Base-by-base conservation (phyloP, 2,113 vertebrate genomes). In the Stictonetta naevosa region DNA sequence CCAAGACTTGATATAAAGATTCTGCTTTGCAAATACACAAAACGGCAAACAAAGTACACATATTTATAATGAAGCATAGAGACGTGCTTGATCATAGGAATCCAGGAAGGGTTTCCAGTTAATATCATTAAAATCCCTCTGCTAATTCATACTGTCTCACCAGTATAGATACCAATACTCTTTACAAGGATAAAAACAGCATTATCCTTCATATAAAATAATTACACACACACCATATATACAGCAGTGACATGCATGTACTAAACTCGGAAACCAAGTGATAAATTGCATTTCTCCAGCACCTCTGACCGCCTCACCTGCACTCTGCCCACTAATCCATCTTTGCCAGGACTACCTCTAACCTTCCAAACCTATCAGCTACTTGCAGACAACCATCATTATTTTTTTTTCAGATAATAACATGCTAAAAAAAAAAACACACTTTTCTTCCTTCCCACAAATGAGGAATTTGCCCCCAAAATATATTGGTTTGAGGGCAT, bases 311-410 rank as follows among this genome's bases (percentile, higher is more conserved):
- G 0, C 40, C 86, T 92, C 95, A 96, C 92, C 92, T 97, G 91
- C 88, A 69, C 92, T 93, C 86, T 96, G 92, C 88, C 71, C 93
- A 92, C 83, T 97, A 97, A 97, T 95, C 75, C 72, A 94, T 96
- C 94, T 97, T 86, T 94, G 95, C 95, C 93, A 96, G 72, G 82
- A 76, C 87, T 96, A 90, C 87, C 81, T 87, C 92, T 82, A 95
- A 95, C 95, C 90, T 95, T 91, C 92, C 91, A 96, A 92, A 94
- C 92, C 88, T 76, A 94, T 96, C 95, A 93, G 74, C 75, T 91
- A 53, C 67, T 93, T 79, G 77, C 83, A 95, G 92, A 94, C 93
- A 95, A 93, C 86, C 22, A 76, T 93, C 83, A 88, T 97, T 94
- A 95, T 95, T 63, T 62, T 36, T 38, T 36, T 95, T 93, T 81